These are phyloP conservation scores for Caerostris extrusa DNA, from an alignment of 1,140 invertebrate genomes.

Conservation along the genomic window DNA sequence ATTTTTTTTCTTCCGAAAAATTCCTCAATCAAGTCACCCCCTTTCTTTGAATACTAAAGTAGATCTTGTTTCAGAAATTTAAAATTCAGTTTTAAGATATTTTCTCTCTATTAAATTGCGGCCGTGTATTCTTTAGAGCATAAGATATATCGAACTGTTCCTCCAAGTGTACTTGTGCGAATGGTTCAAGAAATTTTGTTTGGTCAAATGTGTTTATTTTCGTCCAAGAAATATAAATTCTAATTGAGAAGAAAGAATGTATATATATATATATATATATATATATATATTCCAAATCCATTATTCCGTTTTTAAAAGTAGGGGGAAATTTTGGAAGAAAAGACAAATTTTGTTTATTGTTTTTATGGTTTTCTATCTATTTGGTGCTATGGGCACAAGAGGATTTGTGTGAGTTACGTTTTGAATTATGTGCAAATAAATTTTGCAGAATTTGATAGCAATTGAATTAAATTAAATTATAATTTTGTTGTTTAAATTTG, in stretches of 20 bases:
- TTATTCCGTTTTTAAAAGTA: slow-evolving; percentile 36
- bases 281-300: not conserved
- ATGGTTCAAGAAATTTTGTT: not conserved
- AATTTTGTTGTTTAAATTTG: not conserved
- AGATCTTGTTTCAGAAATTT: slow-evolving; percentile 13
- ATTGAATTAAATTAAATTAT: not conserved
- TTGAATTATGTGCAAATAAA: not conserved
- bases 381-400: not conserved
- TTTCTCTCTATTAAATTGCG: slow-evolving; percentile 22
- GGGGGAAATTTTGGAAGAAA: not conserved
- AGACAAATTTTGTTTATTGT: not conserved
- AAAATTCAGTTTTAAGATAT: slow-evolving; percentile 39
- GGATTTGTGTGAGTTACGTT: not conserved
- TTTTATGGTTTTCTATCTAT: not conserved
- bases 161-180: not conserved
- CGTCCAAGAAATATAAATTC: not conserved
- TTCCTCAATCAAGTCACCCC: not conserved
- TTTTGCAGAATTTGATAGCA: no score
- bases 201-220: not conserved
- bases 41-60: slow-evolving; percentile 6
- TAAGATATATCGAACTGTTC: slow-evolving; percentile 2
- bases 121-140: not conserved
- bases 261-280: no score
- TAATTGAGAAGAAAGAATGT: not conserved
- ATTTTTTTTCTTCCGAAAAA: no score